Percentiles rank a stretch among this genome's conserved stretches.
These are phyloP conservation scores for Frankliniella fusca DNA, from an alignment of 2,888 invertebrate species.

Conservation along the genomic window DNA sequence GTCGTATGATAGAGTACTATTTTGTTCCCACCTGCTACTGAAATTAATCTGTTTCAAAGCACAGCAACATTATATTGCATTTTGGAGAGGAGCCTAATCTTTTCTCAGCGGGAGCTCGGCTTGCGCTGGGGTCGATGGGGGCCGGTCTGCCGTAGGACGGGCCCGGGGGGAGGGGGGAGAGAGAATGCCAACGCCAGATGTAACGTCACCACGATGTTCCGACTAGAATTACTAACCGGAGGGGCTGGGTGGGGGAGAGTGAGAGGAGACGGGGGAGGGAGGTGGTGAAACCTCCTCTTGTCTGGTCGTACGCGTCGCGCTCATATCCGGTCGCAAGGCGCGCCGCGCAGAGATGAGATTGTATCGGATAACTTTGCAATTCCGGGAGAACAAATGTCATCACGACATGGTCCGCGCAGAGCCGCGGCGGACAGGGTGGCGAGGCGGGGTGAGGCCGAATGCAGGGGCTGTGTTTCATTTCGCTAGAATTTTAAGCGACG, in stretches of 20 bases:
- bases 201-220: constrained; percentile 13
- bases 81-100: too few relatives aligned
- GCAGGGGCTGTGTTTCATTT: too few relatives aligned
- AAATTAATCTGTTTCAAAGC: too few relatives aligned
- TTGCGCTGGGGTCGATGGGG: background rate
- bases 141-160: background rate
- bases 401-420: too few relatives aligned
- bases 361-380: constrained; percentile 1
- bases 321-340: constrained; percentile 17
- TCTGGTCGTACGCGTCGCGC: background rate
- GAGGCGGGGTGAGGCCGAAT: too few relatives aligned
- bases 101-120: too few relatives aligned
- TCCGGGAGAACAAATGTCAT: background rate
- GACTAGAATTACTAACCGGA: constrained; percentile 4
- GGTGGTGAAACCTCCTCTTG: background rate
- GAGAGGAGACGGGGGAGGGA: background rate
- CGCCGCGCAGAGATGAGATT: background rate
- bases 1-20: too few relatives aligned
- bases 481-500: too few relatives aligned
- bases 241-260: background rate
- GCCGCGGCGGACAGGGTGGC: too few relatives aligned
- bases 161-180: background rate
- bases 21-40: too few relatives aligned
- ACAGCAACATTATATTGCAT: too few relatives aligned
- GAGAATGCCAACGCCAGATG: background rate